Base-by-base conservation (phyloP, 2,113 vertebrate species). In the Marmota monax region DNA sequence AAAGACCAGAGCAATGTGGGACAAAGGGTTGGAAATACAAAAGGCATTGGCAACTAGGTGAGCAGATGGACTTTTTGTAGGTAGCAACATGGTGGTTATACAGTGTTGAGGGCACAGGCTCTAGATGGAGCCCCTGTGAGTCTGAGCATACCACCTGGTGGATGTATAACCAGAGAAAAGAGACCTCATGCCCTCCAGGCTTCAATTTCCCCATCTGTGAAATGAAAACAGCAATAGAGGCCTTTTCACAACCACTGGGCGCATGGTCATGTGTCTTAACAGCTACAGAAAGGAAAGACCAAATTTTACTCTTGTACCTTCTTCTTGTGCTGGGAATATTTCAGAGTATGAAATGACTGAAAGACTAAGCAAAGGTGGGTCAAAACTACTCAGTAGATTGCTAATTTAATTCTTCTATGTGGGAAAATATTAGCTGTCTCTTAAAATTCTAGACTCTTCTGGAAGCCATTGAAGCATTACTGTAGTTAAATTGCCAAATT, bases 141-240 rank as follows among this genome's bases (percentile, higher is more conserved):
- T 65, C 51, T 56, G 63, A 42, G 7, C 5, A 23, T 1, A 56
- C 2, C 34, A 10, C 34, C 45, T 67, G 74, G 63, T 51, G 70
- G 17, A 39, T 56, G 12, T 56, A 5, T 69, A 32, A 53, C 34
- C 0, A 39, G 65, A 80, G 56, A 5, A 84, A 79, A 76, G 4
- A 4, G 17, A 42, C 2, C 2, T 37, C 16, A 34, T 7, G 18
- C 20, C 13, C 56, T 77, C 25, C 39, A 34, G 45, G 23, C 2
- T 70, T 96, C 74, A 51, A 8, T 56, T 82, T 85, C 58, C 27
- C 95, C 12, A 72, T 61, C 77, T 94, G 61, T 56, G 61, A 79
- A 84, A n/a, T 80, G 67, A 53, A 45, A 80, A 85, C 76, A 37
- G 76, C 25, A 73, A 58, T 6, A 56, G 92, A 74, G 12, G 6